Base-by-base conservation (phyloP, 2,888 invertebrate genomes). In the Metallyticus violacea region DNA sequence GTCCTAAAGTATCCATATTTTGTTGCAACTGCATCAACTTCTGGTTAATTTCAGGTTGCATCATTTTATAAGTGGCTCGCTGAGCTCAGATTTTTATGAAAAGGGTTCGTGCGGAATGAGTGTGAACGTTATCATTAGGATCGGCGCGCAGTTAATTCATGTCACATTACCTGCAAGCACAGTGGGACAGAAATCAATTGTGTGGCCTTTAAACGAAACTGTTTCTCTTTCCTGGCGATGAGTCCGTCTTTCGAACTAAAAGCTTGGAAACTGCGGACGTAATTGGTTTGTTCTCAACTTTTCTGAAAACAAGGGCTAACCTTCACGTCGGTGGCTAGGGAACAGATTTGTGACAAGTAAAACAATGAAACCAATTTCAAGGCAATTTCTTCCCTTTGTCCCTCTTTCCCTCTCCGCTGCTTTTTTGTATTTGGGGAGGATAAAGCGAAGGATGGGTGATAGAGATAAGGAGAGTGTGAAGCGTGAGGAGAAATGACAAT, bases 311-410 rank as follows among this genome's bases (percentile, higher is more conserved):
- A 40, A 40, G 40, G 40, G 40, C 40, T 40, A 40, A 40, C 40
- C 40, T 40, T 62, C 40, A 62, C 15, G 40, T 62, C 40, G 15
- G 40, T 62, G 40, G 40, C 40, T 62, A 62, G 40, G 40, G 40
- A 62, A 15, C 40, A 62, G 83, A 83, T 83, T 83, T 83, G 83
- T 83, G 83, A 83, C 83, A 83, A 83, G 85, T 76, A 86, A 86
- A 86, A 86, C 86, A 86, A 86, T 78, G 86, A 86, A 86, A 86
- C 79, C 86, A 86, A 86, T 86, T 86, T 29, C 86, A 78, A 82
- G 78, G 82, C 86, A 86, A 86, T 86, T 86, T 83, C 77, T 77
- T 83, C 25, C 27, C 77, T 28, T 83, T 62, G 22, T 80, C 28
- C 28, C 30, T 81, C 30, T 80, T 79, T 30, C 40, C 40, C 40